Conservation (phyloP, 2,797 vertebrate species). For the Enteromius anoplus region DNA sequence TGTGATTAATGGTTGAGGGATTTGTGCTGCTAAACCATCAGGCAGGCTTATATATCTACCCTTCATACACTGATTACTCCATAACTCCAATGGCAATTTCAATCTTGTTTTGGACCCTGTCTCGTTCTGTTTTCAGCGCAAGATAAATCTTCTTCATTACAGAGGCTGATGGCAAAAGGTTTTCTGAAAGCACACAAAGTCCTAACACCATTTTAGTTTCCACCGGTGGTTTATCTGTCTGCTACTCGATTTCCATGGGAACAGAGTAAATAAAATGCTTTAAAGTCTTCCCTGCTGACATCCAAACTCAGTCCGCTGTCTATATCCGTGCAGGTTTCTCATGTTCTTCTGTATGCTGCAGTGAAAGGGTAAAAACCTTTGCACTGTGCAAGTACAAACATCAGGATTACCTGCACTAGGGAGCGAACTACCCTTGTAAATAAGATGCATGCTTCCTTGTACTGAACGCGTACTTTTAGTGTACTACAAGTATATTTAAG, state of each 20-base stretch:
- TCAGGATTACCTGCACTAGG: not conserved
- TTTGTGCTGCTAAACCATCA: constrained; percentile 16
- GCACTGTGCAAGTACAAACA: not conserved
- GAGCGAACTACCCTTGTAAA: not conserved
- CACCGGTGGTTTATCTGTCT: constrained; percentile 16
- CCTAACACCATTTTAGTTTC: constrained; percentile 1
- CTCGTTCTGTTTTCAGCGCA: constrained; percentile 17
- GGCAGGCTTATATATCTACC: constrained; percentile 28
- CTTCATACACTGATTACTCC: constrained; percentile 27
- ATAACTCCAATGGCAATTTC: constrained; percentile 31
- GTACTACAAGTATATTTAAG: not conserved
- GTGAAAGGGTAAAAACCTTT: not conserved
- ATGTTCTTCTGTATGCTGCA: not conserved
- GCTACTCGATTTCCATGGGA: constrained; percentile 5
- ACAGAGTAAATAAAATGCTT: constrained; percentile 13
- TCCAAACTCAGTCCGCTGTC: not conserved
- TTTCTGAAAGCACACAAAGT: constrained; percentile 32
- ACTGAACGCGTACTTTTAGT: not conserved
- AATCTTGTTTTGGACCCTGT: constrained; percentile 16
- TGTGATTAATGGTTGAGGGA: constrained; percentile 32
- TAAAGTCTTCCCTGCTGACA: not conserved
- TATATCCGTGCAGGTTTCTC: not conserved
- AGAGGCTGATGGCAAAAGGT: constrained; percentile 25
- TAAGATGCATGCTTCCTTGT: not conserved
- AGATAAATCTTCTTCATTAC: constrained; percentile 35